Base-by-base conservation (phyloP, 2,888 invertebrate genomes). In the Allolobophora icterica region DNA sequence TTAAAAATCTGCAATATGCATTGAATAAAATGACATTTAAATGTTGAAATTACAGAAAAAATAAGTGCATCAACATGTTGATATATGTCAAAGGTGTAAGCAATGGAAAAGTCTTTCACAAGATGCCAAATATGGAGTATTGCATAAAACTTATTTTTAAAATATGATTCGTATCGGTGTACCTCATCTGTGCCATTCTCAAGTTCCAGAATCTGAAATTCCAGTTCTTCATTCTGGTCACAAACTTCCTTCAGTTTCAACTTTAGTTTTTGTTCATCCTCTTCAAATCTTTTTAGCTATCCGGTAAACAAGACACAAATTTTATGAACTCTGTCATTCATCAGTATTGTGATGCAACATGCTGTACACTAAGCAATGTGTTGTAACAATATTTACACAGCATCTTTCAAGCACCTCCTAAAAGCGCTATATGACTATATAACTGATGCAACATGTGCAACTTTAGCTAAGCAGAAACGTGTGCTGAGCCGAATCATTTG, bases 131-230 rank as follows among this genome's bases (percentile, higher is more conserved):
- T n/a, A 8, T 71, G 17, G 4, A n/a, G n/a, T 71, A 71, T n/a
- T 71, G n/a, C 2, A 71, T 24, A 71, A n/a, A 71, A 71, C 4
- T n/a, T 30, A n/a, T 11, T 30, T 71, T n/a, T 8, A 71, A 71
- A n/a, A n/a, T 71, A n/a, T 71, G 71, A 71, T 11, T 71, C 30
- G 8, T 71, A 71, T n/a, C 8, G 11, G 30, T 71, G 30, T n/a
- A 71, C 71, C 71, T 71, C 71, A 71, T 71, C 71, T 71, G 71
- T 71, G 30, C 71, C 71, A n/a, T 71, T 71, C 13, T 71, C 71
- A 30, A 71, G 71, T 71, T 71, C 71, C 71, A 71, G 71, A n/a
- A 71, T 71, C 71, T 71, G 71, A n/a, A 71, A 71, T 71, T 71
- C 71, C 71, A 71, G 71, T 71, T 71, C 71, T 71, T 71, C 71